Evolutionary conservation across 2,797 vertebrate genomes (phyloP), one percentile per base, ranked within the genome.

Genomic region (Triplophysa bombifrons): DNA sequence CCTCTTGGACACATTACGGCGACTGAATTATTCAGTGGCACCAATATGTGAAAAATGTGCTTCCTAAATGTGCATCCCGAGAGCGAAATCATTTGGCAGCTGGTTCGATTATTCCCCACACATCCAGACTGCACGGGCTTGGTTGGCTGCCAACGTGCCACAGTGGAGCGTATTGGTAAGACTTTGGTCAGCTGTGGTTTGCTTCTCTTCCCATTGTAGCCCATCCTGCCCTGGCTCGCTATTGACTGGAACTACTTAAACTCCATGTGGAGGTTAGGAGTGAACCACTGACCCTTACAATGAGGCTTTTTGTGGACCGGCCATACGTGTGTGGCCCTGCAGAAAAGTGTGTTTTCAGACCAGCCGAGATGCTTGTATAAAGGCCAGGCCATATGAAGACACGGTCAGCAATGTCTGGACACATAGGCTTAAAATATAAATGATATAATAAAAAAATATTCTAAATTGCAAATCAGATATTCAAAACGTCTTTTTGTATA

Each of bases 171-270:
- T 50, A 22, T 58, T 80, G 73, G 79, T 34, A 48, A 56, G 73
- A 67, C 50, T 78, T 73, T 67, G 74, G 55, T 68, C 86, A 81
- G 19, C 50, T 81, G 81, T 82, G 74, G 73, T 69, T 27, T 41
- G 46, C n/a, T 71, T 61, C 11, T 61, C 72, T 69, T 61, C 61
- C 74, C 53, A 48, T 69, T 78, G 61, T 68, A 63, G 14, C 53
- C 41, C 61, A 63, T 63, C 20, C 30, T 38, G 60, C 41, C 56
- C 50, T 20, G 38, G 27, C 55, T 25, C 25, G 12, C 58, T 79
- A 72, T 70, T 53, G 73, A 41, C 34, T 5, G 5, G 34, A 67
- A 66, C 73, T 83, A 61, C 72, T 51, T 75, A 72, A 74, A 71
- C 55, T 48, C 46, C 10, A 64, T 48, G 41, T 65, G 76, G 72